phyloP scores from a whole-genome alignment of 2,113 vertebrate genomes.

The Saimiri boliviensis region DNA sequence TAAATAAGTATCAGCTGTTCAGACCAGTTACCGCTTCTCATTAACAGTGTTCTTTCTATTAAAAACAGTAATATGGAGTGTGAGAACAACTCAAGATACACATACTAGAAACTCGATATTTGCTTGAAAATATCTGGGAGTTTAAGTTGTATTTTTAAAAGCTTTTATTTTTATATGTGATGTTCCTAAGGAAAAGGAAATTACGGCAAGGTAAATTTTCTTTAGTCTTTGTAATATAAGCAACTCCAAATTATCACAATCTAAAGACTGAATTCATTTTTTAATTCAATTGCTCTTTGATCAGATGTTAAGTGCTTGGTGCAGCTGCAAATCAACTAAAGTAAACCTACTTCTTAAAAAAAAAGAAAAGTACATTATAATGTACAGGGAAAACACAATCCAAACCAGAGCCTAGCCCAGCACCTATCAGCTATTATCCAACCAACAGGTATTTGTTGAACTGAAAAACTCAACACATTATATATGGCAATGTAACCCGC shows the following conservation, averaged over 20 bases:
- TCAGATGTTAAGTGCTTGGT: background rate
- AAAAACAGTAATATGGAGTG: background rate
- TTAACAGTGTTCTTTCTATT: background rate
- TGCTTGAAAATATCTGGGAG: background rate
- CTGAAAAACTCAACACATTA: background rate
- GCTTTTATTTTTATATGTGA: background rate
- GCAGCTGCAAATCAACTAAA: background rate
- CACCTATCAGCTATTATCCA: background rate
- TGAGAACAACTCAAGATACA: background rate
- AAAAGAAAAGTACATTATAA: background rate
- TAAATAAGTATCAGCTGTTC: background rate
- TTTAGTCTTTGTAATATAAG: background rate
- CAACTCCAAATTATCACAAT: background rate
- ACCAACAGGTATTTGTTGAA: background rate
- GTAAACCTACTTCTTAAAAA: background rate
- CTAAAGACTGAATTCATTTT: background rate
- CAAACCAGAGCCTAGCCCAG: background rate
- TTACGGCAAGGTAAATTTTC: background rate
- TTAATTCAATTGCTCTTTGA: background rate
- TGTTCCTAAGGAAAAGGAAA: constrained; percentile 22
- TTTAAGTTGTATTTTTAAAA: background rate
- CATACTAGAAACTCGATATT: background rate
- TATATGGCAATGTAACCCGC: background rate
- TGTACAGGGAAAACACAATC: background rate
- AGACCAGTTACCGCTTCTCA: constrained; percentile 34